Conservation (phyloP, 2,113 vertebrate species). For the Rhea pennata region DNA sequence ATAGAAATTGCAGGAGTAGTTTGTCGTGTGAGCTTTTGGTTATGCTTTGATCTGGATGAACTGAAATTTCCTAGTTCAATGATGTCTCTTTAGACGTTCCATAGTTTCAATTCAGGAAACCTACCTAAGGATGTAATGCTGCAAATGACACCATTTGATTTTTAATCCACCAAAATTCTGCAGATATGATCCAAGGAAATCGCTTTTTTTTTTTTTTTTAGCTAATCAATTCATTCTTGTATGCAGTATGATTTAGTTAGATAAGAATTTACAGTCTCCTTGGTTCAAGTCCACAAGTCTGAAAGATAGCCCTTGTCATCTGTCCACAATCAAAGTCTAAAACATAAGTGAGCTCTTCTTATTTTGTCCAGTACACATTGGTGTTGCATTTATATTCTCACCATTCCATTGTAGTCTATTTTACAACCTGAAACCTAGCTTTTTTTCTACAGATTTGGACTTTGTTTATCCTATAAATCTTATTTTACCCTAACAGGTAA, state of each 20-base stretch:
- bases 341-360: neutral
- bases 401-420: neutral
- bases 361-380: neutral
- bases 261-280: neutral
- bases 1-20: neutral
- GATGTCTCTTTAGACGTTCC: neutral
- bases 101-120: neutral
- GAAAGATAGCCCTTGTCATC: neutral
- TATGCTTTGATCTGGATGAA: neutral
- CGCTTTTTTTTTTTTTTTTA: neutral
- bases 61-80: neutral
- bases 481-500: constrained; percentile 78
- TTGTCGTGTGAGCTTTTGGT: neutral
- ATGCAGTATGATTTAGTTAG: neutral
- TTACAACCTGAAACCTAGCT: neutral
- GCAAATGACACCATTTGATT: neutral
- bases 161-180: neutral
- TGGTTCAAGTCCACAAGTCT: neutral
- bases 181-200: neutral
- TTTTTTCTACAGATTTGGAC: neutral
- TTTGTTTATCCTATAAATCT: neutral
- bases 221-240: neutral
- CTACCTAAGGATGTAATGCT: neutral
- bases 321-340: neutral
- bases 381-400: neutral